Percentiles rank a stretch among this genome's conserved stretches.
phyloP scores from a whole-genome alignment of 35 echinoderm and acorn worm genomes.

The Holothuria glaberrima region DNA sequence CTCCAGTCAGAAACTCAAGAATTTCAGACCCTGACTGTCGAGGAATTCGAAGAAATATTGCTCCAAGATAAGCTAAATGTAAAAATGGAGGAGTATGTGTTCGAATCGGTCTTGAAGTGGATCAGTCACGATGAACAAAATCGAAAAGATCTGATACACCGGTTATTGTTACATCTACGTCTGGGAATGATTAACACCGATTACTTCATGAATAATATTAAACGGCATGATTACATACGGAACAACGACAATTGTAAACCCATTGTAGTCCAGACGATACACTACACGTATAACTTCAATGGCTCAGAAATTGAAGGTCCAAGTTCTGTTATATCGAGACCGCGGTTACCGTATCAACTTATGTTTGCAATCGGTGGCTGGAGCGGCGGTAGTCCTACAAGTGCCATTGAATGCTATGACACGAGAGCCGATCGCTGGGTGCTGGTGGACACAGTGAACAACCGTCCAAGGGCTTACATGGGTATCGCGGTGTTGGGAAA shows the following conservation, averaged over 20 bases:
- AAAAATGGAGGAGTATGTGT: slow-evolving; percentile 98
- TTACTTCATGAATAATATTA: slow-evolving; percentile 99
- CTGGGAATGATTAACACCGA: slow-evolving; percentile 98
- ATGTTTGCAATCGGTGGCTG: slow-evolving; percentile 95
- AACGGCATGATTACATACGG: slow-evolving; percentile 73
- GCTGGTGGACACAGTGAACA: slow-evolving; percentile 86
- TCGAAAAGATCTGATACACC: slow-evolving; percentile 58
- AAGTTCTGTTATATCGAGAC: slow-evolving; percentile 78
- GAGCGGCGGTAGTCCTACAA: slow-evolving; percentile 99
- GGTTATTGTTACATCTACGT: slow-evolving; percentile 77
- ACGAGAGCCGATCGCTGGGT: slow-evolving; percentile 97
- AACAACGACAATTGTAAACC: slow-evolving; percentile 77
- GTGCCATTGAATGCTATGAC: slow-evolving; percentile 94
- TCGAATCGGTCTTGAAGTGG: slow-evolving; percentile 90
- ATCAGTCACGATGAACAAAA: slow-evolving; percentile 70
- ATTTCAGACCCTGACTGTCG: slow-evolving; percentile 73
- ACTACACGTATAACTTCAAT: slow-evolving; percentile 95
- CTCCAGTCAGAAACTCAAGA: slow-evolving; percentile 64
- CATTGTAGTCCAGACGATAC: slow-evolving; percentile 83
- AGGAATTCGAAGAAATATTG: slow-evolving; percentile 79
- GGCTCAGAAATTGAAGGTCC: slow-evolving; percentile 61
- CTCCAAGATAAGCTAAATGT: slow-evolving; percentile 87
- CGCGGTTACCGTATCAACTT: slow-evolving; percentile 83
- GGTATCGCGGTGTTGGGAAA: slow-evolving; percentile 84
- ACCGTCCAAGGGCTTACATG: slow-evolving; percentile 90